phyloP scores from a whole-genome alignment of 2,888 invertebrate species.

The Gibbula magus region DNA sequence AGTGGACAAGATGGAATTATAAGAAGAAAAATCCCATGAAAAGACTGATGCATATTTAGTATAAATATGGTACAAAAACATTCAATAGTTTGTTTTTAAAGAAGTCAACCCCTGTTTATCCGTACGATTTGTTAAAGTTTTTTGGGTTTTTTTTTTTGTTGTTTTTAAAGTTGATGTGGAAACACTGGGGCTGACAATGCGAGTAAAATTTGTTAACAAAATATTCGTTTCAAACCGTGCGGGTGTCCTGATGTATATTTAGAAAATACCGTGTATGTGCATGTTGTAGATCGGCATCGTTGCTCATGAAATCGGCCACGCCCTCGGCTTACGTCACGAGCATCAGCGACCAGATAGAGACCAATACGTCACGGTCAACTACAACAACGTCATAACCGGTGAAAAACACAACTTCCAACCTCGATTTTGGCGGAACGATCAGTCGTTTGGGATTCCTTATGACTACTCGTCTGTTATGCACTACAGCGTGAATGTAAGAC shows the following conservation, averaged over 20 bases:
- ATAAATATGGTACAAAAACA: no score
- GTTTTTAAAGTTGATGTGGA: no score
- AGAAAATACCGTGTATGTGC: neutral
- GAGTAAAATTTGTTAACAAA: no score
- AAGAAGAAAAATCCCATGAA: no score
- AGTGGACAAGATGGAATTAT: no score
- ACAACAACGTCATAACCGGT: neutral
- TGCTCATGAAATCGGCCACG: neutral
- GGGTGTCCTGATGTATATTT: neutral
- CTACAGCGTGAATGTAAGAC: neutral
- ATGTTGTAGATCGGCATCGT: neutral
- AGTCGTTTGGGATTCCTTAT: neutral
- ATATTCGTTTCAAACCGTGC: no score
- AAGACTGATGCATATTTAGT: no score
- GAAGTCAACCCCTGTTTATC: no score
- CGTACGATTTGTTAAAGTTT: no score
- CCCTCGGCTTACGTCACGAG: neutral
- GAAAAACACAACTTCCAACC: neutral
- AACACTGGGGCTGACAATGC: no score
- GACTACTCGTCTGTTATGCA: neutral
- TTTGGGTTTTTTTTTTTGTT: no score
- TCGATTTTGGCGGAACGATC: neutral
- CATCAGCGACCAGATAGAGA: neutral
- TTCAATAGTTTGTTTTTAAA: no score
- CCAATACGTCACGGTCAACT: neutral